phyloP scores from a whole-genome alignment of 2,888 invertebrate genomes.

The Caenorhabditis sinica region DNA sequence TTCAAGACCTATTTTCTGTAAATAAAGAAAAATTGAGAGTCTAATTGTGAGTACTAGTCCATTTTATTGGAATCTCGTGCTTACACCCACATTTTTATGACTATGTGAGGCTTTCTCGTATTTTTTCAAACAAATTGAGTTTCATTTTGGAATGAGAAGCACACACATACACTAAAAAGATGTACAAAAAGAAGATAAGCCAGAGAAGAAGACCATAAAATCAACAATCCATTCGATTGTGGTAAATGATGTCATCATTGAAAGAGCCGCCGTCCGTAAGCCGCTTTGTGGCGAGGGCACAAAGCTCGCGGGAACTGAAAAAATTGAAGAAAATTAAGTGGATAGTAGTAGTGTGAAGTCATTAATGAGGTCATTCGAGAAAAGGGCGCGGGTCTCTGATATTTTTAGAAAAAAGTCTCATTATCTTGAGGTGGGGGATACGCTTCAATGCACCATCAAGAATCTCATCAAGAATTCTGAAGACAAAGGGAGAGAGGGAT shows the following conservation, averaged over 20 bases:
- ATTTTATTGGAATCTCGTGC: background rate
- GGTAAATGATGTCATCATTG: conserved; percentile 68
- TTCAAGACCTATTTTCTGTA: background rate
- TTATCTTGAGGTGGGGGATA: background rate
- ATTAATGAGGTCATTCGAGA: conserved; percentile 30
- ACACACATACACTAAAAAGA: background rate
- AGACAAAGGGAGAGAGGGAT: background rate
- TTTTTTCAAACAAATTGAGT: conserved; percentile 9
- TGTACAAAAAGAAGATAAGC: conserved; percentile 15
- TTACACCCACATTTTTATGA: conserved; percentile 32
- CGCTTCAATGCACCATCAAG: conserved; percentile 23
- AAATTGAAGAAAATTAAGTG: background rate
- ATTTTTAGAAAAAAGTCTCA: conserved; percentile 3
- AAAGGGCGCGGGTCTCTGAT: background rate
- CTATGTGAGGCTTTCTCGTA: background rate
- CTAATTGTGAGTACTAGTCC: background rate
- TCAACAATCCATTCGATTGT: conserved; percentile 69
- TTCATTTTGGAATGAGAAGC: background rate
- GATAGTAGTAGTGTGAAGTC: conserved; percentile 3
- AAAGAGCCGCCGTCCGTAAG: conserved; percentile 69
- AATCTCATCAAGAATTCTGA: background rate
- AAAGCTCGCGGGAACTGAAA: conserved; percentile 70
- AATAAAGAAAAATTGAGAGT: conserved; percentile 26
- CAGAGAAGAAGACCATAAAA: conserved; percentile 1
- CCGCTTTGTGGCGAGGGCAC: conserved; percentile 66